A percentile compares a stretch with the other conserved stretches of the same genome.
Evolutionary conservation across 2,113 vertebrate genomes (phyloP).

Genomic region (Hippotragus niger): DNA sequence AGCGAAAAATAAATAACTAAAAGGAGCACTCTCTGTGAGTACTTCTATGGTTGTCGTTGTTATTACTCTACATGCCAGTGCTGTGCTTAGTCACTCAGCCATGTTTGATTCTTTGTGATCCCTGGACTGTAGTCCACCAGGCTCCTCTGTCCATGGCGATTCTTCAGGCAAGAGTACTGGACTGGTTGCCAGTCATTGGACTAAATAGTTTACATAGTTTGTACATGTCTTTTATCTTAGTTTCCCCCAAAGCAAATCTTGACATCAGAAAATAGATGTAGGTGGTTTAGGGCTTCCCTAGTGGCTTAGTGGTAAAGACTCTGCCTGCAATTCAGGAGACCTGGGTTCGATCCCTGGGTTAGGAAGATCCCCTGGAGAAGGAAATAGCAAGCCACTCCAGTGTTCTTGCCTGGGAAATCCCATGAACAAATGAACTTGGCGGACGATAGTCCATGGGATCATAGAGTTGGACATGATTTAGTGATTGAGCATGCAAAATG

Average conservation of each 20-base stretch:
- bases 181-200: background rate
- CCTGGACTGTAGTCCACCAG: background rate
- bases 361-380: background rate
- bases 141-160: background rate
- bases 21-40: background rate
- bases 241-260: background rate
- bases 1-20: background rate
- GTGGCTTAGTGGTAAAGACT: background rate
- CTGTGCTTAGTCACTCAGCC: background rate
- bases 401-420: background rate
- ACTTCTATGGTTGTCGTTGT: background rate
- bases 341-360: background rate
- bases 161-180: background rate
- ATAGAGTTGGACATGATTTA: fast-evolving
- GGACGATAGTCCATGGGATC: background rate
- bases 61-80: background rate
- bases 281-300: background rate
- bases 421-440: background rate
- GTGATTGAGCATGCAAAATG: background rate
- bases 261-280: background rate
- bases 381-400: background rate
- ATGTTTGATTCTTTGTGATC: background rate
- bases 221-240: background rate
- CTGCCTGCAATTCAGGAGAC: background rate
- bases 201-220: background rate